phyloP scores from a whole-genome alignment of 2,888 invertebrate species.

The Microctonus brassicae region DNA sequence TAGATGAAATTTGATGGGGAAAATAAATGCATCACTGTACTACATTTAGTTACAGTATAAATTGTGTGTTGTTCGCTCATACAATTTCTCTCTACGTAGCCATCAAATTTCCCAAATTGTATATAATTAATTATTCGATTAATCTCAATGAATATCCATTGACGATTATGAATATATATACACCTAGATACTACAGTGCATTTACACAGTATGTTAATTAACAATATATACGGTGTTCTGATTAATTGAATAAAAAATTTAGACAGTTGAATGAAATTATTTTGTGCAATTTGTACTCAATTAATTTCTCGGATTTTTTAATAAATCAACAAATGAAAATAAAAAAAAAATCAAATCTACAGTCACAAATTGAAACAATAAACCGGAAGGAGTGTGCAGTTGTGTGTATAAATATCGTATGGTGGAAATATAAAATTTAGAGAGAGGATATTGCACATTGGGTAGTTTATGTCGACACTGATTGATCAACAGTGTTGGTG shows the following conservation, averaged over 20 bases:
- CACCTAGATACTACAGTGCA: too few species aligned
- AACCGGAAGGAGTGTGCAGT: neutral
- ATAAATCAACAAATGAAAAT: constrained; percentile 2
- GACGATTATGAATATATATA: too few species aligned
- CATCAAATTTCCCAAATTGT: constrained; percentile 25
- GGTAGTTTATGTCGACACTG: constrained; percentile 41
- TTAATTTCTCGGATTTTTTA: neutral
- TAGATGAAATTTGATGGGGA: constrained; percentile 3
- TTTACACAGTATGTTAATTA: too few species aligned
- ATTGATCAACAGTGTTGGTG: constrained; percentile 69
- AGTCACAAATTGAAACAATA: neutral
- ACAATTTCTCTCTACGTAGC: neutral
- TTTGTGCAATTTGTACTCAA: too few species aligned
- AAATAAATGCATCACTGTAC: constrained; percentile 1
- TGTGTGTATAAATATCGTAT: constrained; percentile 6
- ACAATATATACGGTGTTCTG: too few species aligned
- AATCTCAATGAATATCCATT: neutral
- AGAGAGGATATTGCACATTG: constrained; percentile 46
- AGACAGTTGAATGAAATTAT: too few species aligned
- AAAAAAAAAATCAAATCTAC: neutral
- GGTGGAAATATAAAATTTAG: constrained; percentile 37
- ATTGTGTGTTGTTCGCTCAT: too few species aligned
- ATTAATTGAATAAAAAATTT: too few species aligned
- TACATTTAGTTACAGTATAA: constrained; percentile 5
- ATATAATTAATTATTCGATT: constrained; percentile 30